Conservation (phyloP, 2,888 invertebrate genomes). For the Metacarcinus magister region DNA sequence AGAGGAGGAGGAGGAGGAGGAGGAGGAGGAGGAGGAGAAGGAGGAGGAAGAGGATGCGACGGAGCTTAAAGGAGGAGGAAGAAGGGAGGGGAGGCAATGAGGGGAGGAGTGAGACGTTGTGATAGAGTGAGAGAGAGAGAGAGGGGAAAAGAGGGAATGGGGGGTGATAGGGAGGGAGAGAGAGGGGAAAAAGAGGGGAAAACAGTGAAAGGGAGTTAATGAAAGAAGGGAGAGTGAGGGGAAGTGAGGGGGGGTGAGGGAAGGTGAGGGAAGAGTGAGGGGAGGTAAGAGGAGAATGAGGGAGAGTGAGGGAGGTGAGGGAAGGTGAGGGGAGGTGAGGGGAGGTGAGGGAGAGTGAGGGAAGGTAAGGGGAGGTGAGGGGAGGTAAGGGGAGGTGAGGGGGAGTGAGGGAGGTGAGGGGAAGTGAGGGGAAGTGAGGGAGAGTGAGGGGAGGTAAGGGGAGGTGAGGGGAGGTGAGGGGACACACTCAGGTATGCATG, state of each 20-base stretch:
- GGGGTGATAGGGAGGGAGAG: neutral
- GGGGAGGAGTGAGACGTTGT: neutral
- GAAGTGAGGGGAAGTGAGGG: too few relatives aligned
- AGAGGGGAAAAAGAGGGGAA: neutral
- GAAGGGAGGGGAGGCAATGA: neutral
- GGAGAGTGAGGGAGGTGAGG: too few relatives aligned
- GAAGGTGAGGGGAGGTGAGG: neutral
- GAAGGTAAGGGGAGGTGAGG: neutral
- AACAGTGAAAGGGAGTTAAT: neutral
- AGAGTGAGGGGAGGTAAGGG: too few relatives aligned
- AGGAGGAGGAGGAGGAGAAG: too few relatives aligned
- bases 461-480: too few relatives aligned
- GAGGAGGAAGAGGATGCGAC: too few relatives aligned
- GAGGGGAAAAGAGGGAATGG: neutral
- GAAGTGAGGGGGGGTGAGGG: neutral
- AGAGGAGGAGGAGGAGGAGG: too few relatives aligned
- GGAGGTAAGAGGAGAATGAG: too few relatives aligned
- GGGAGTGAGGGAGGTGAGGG: neutral
- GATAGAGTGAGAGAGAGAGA: neutral
- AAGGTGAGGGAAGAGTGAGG: neutral
- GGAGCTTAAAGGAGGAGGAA: too few relatives aligned
- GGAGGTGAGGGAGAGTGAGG: neutral
- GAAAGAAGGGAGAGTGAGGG: neutral
- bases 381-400: neutral
- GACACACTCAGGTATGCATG: neutral